phyloP scores from a whole-genome alignment of 1,140 invertebrate species.

The Ruditapes philippinarum region DNA sequence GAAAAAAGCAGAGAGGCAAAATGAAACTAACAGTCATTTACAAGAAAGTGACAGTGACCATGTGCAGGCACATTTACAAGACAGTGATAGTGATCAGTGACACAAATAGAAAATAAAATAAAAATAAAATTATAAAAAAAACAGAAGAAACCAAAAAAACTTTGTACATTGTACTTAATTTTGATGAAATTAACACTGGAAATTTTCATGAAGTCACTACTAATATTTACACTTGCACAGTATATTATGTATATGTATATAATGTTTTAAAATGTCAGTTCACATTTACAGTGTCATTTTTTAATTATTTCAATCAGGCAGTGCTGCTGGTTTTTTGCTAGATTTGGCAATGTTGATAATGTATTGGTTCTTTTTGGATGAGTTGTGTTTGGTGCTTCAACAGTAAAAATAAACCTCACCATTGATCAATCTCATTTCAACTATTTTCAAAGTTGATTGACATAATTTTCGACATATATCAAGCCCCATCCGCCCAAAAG shows the following conservation, averaged over 20 bases:
- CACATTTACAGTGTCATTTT: constrained; percentile 25
- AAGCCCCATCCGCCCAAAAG: constrained; percentile 21
- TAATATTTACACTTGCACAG: constrained; percentile 23
- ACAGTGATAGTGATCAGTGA: constrained; percentile 18
- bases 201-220: constrained; percentile 23
- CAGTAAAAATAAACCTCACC: neutral
- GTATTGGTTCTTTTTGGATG: too few species aligned
- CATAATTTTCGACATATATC: too few species aligned
- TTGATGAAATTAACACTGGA: constrained; percentile 30
- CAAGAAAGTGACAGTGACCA: constrained; percentile 20
- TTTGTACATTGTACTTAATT: constrained; percentile 25
- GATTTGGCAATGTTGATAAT: too few species aligned
- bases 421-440: constrained; percentile 14
- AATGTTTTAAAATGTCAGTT: constrained; percentile 22
- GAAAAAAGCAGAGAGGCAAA: constrained; percentile 22
- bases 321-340: neutral
- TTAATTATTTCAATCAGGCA: constrained; percentile 31
- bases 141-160: too few species aligned
- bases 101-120: constrained; percentile 4
- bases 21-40: constrained; percentile 9
- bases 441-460: too few species aligned
- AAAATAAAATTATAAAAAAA: neutral
- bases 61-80: constrained; percentile 15
- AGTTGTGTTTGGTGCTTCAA: constrained; percentile 29
- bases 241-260: constrained; percentile 7